Base-by-base conservation (phyloP, 2,888 invertebrate species). In the Mythimna impura region DNA sequence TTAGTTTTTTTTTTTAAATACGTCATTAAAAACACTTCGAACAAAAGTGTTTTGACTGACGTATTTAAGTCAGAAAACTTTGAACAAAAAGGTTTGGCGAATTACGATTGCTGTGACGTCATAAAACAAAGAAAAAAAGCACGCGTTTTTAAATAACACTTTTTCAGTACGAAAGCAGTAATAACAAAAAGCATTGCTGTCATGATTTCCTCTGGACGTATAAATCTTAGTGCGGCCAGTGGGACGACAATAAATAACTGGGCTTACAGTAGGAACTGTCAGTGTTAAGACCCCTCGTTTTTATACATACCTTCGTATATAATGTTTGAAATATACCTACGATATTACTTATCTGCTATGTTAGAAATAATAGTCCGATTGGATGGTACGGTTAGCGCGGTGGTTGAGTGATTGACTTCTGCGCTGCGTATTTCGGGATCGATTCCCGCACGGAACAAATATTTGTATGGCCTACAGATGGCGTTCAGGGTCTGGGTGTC, bases 241-340 rank as follows among this genome's bases (percentile, higher is more conserved):
- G 91, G 94, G 92, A 88, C 91, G 91, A 89, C 91, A 87, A 95
- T 95, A 95, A 95, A 95, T 95, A 94, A 94, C 92, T 70, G 73
- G 87, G 90, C 90, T 92, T 92, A 91, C 86, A 84, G 82, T 78
- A 81, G 77, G 82, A 82, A 85, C 83, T 73, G 87, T 78, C 76
- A 79, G 83, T 79, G 83, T 58, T 78, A 83, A 82, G 78, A 77
- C 86, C 81, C 78, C 76, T 66, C 72, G 78, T 82, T 85, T 83
- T 83, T 84, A 84, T 84, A 82, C 67, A 81, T 82, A 83, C 69
- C 65, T 76, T 30, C 25, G 14, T 74, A 74, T 73, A 74, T 73
- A 65, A 47, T 25, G 25, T 34, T 43, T 50, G 30, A 34, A 57
- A 63, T 63, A 73, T 58, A 57, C 36, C 14, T 43, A 66, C 47